Base-by-base conservation (phyloP, 2,888 invertebrate genomes). In the Seira musarum region DNA sequence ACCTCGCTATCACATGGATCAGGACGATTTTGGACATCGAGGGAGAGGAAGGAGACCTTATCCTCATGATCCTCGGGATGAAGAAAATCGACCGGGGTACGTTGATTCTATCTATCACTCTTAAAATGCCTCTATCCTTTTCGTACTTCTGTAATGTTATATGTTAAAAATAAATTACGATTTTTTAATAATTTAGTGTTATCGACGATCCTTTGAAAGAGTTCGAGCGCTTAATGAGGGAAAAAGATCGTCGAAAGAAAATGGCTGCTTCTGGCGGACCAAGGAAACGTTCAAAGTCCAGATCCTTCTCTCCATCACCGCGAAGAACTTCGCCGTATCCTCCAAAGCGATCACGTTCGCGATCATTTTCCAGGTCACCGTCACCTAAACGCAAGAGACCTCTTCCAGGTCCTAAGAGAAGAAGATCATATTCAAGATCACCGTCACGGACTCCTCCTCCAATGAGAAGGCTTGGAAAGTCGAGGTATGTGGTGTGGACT, bases 151-250 rank as follows among this genome's bases (percentile, higher is more conserved):
- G n/a, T n/a, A 24, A 66, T 17, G 2, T n/a, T 17, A 8, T n/a
- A 61, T 21, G 19, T 13, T 8, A 21, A 61, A 17, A 10, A 61
- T 10, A 17, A 61, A 61, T n/a, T 17, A 61, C 17, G 17, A 17
- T 61, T 61, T 40, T 40, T 40, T 40, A 6, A 89, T 89, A 89
- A 82, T n/a, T n/a, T 89, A 94, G 95, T 86, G 92, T 93, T 80
- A 94, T 94, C 85, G 95, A 95, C 87, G 96, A 96, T 89, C 95
- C 96, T 2, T 89, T 96, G 87, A 95, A 95, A 88, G 95, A 95
- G 71, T 96, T 96, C 89, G 94, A 96, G 89, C 91, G 95, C 85
- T 94, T 96, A 91, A 91, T 96, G 87, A 91, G 94, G 84, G 95
- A 96, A 89, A 96, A 96, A 89, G 94, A 94, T 89, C 93, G 89